These are phyloP conservation scores for Physocephala rufipes DNA, from an alignment of 2,888 invertebrate species.

Conservation along the genomic window DNA sequence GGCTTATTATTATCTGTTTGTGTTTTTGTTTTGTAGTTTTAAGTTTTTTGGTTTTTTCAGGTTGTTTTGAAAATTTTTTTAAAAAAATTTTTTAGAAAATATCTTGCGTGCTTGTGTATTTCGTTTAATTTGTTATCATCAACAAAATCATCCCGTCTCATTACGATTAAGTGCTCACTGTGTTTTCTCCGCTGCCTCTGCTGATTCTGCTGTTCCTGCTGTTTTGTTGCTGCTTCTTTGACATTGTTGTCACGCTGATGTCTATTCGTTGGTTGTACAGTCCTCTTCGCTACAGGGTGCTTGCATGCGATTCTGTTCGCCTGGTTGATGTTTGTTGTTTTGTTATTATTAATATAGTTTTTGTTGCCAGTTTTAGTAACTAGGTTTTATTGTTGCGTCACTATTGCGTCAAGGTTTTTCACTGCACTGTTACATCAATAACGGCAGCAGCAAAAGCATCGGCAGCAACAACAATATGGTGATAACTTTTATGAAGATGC, in stretches of 20 bases:
- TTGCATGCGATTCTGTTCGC: neutral
- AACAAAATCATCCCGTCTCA: slow-evolving; percentile 49
- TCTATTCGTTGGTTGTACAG: neutral
- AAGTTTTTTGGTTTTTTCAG: slow-evolving; percentile 15
- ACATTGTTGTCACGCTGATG: neutral
- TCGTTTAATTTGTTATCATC: slow-evolving; percentile 52
- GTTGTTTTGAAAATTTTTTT: slow-evolving; percentile 33
- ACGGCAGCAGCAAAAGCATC: neutral
- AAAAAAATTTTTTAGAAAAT: too few relatives aligned
- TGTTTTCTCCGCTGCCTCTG: neutral
- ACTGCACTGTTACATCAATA: too few relatives aligned
- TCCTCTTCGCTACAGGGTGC: neutral
- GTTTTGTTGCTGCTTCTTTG: neutral
- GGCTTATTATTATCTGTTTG: too few relatives aligned
- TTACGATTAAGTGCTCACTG: slow-evolving; percentile 45
- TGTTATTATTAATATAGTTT: neutral
- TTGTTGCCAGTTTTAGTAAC: slow-evolving; percentile 9
- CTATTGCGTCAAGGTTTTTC: neutral
- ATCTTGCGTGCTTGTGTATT: slow-evolving; percentile 51
- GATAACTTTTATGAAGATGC: neutral
- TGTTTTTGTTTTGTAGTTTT: too few relatives aligned
- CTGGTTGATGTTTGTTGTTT: neutral
- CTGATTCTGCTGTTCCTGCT: neutral
- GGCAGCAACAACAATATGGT: too few relatives aligned
- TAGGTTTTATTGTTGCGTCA: slow-evolving; percentile 10